Percentiles rank a stretch among this genome's conserved stretches.
phyloP scores from a whole-genome alignment of 2,113 vertebrate genomes.

The Danionella cerebrum region DNA sequence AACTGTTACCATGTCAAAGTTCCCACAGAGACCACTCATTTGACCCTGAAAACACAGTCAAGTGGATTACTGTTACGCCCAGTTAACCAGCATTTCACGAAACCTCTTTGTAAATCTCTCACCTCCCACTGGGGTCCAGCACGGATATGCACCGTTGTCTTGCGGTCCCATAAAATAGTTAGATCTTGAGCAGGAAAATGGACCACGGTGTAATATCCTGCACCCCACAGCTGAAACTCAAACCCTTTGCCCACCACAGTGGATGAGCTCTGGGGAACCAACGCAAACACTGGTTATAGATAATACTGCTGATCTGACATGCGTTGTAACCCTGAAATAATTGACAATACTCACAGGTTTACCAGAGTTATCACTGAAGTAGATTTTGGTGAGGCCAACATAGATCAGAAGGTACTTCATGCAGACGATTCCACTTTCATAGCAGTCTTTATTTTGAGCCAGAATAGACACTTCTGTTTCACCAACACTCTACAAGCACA shows the following conservation, averaged over 20 bases:
- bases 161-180: constrained; percentile 91
- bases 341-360: constrained; percentile 72
- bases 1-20: constrained; percentile 95
- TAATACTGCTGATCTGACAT: not conserved
- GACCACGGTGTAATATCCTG: constrained; percentile 84
- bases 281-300: not conserved
- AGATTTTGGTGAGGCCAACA: constrained; percentile 84
- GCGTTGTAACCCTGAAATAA: no score
- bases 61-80: no score
- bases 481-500: constrained; percentile 71
- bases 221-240: constrained; percentile 86
- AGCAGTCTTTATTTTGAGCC: constrained; percentile 93
- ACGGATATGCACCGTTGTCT: constrained; percentile 91
- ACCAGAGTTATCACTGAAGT: constrained; percentile 82
- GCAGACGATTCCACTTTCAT: constrained; percentile 94
- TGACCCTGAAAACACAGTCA: constrained; percentile 66
- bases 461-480: constrained; percentile 84
- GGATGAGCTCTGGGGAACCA: constrained; percentile 57
- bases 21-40: constrained; percentile 88
- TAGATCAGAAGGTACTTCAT: constrained; percentile 90
- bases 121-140: constrained; percentile 93
- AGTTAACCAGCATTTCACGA: no score
- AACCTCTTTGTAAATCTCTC: no score
- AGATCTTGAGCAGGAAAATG: constrained; percentile 84
- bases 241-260: constrained; percentile 67